Conservation (phyloP, 2,113 vertebrate genomes). For the Pluvianellus socialis region DNA sequence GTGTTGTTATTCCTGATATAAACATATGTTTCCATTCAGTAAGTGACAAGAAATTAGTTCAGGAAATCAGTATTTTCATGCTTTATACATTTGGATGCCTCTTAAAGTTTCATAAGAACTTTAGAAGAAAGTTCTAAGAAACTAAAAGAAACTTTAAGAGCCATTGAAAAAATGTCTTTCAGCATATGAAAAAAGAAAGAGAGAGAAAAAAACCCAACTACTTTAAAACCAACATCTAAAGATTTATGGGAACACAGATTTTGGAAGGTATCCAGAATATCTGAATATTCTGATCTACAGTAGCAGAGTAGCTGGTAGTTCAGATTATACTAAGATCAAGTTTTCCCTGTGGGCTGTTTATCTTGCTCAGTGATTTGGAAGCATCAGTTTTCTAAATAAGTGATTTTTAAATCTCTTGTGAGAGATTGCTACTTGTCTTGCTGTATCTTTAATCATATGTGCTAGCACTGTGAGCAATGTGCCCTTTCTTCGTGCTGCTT, state of each 20-base stretch:
- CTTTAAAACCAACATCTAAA: not conserved
- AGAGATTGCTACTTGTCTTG: conserved; percentile 12
- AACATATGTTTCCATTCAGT: not conserved
- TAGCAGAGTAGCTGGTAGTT: not conserved
- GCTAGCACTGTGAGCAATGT: conserved; percentile 9
- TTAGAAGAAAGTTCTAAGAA: no score
- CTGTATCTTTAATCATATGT: conserved; percentile 30
- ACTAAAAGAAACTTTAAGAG: no score
- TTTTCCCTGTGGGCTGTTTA: conserved; percentile 44
- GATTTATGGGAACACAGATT: not conserved
- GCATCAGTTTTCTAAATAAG: conserved; percentile 54
- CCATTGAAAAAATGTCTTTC: not conserved
- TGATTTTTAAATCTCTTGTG: conserved; percentile 26
- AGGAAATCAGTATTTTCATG: not conserved
- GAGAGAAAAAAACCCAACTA: not conserved
- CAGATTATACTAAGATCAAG: conserved; percentile 19
- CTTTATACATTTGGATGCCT: not conserved
- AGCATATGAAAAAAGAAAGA: not conserved
- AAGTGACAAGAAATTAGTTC: conserved; percentile 1
- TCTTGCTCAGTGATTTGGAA: conserved; percentile 56
- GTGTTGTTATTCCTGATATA: not conserved
- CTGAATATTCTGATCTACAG: not conserved
- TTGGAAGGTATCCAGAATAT: not conserved
- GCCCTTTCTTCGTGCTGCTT: conserved; percentile 20
- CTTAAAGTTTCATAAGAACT: not conserved